phyloP scores from a whole-genome alignment of 2,888 invertebrate genomes.

The Deroplatys truncata region DNA sequence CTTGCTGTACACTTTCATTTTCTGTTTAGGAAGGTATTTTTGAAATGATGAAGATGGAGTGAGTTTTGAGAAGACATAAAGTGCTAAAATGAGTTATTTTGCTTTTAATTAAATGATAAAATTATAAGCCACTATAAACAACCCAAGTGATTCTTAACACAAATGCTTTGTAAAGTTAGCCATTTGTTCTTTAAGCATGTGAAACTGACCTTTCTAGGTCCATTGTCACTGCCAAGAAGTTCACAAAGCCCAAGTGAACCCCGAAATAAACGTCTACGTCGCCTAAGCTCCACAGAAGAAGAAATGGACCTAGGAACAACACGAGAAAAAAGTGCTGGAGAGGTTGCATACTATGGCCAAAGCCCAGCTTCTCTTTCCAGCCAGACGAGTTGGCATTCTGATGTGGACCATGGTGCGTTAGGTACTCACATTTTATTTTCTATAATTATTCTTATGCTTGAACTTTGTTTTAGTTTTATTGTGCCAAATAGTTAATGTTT shows the following conservation, averaged over 20 bases:
- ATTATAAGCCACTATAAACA: too few relatives aligned
- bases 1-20: too few relatives aligned
- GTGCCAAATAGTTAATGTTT: neutral
- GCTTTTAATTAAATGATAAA: too few relatives aligned
- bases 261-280: slow-evolving; percentile 50
- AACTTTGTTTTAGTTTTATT: neutral
- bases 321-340: slow-evolving; percentile 42
- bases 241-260: slow-evolving; percentile 48
- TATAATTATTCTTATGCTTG: neutral
- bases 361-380: slow-evolving; percentile 49
- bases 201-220: slow-evolving; percentile 37
- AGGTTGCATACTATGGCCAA: slow-evolving; percentile 50
- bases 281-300: slow-evolving; percentile 53
- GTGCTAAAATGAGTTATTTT: too few relatives aligned
- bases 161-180: neutral
- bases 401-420: slow-evolving; percentile 48
- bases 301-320: slow-evolving; percentile 47
- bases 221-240: slow-evolving; percentile 44
- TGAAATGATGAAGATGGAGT: too few relatives aligned
- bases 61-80: too few relatives aligned
- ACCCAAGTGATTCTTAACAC: too few relatives aligned
- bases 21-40: too few relatives aligned
- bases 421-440: slow-evolving; percentile 20
- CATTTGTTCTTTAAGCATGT: neutral
- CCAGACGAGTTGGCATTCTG: slow-evolving; percentile 50